Percentiles rank a stretch among this genome's conserved stretches.
These are phyloP conservation scores for Mus spicilegus DNA, from an alignment of 2,113 vertebrate species.

Conservation along the genomic window DNA sequence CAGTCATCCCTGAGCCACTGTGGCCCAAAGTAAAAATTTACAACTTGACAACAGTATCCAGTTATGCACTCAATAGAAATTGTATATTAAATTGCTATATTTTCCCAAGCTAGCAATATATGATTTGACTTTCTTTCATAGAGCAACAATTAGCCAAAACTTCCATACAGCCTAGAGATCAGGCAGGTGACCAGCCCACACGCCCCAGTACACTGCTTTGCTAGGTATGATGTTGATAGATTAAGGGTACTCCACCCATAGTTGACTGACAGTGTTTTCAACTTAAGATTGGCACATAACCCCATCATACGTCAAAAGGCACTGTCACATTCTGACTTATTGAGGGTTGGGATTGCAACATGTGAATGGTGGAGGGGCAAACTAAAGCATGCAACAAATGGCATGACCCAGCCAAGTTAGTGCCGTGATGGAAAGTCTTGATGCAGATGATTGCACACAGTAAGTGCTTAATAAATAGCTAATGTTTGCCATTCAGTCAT, in stretches of 20 bases:
- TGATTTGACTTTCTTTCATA: background rate
- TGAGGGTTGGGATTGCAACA: background rate
- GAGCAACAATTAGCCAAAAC: background rate
- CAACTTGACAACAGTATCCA: background rate
- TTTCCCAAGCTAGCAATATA: background rate
- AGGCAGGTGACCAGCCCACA: accelerated
- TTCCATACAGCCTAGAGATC: background rate
- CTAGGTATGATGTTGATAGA: background rate
- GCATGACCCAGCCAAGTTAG: too few species aligned
- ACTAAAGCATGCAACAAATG: background rate
- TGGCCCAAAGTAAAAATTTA: background rate
- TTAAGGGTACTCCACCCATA: background rate
- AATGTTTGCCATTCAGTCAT: too few species aligned
- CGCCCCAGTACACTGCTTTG: too few species aligned
- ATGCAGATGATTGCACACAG: too few species aligned
- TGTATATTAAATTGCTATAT: background rate
- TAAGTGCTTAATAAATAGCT: background rate
- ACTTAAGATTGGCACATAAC: background rate
- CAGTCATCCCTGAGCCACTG: too few species aligned
- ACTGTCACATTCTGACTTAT: background rate
- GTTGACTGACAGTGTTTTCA: background rate
- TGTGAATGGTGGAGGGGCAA: background rate
- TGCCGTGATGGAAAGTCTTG: background rate
- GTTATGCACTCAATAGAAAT: background rate
- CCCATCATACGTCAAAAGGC: background rate